Conservation (phyloP, 2,113 vertebrate genomes). For the Trogon surrucura region DNA sequence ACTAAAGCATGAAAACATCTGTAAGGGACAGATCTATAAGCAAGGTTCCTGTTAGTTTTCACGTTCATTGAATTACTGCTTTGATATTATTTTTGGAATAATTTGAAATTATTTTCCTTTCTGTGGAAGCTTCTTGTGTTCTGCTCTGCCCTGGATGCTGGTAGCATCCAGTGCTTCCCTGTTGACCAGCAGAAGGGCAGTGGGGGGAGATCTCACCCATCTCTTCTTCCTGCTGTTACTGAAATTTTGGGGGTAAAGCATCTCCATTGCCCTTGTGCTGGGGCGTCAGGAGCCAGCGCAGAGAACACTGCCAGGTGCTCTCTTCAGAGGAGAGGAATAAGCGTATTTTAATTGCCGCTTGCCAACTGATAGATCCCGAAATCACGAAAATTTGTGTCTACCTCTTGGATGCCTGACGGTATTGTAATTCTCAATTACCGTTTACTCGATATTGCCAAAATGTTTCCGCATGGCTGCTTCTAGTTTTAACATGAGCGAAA, state of each 20-base stretch:
- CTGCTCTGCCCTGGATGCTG: background rate
- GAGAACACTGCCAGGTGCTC: background rate
- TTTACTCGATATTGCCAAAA: constrained; percentile 14
- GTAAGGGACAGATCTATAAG: background rate
- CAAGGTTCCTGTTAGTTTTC: background rate
- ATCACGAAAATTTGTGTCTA: background rate
- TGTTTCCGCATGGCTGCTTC: background rate
- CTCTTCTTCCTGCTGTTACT: background rate
- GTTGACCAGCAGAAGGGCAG: background rate
- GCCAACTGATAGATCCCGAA: background rate
- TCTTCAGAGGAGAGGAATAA: background rate
- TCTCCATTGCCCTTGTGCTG: background rate
- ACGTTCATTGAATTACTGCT: background rate
- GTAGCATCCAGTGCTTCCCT: background rate
- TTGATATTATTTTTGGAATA: background rate
- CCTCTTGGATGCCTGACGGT: background rate
- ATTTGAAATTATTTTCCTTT: background rate
- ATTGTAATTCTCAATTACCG: background rate
- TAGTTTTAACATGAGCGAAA: background rate
- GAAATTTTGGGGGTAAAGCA: background rate
- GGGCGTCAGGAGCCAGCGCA: background rate
- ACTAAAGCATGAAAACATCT: background rate
- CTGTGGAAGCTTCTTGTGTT: background rate
- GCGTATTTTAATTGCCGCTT: constrained; percentile 22
- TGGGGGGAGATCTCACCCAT: background rate